Conservation (phyloP, 2,797 vertebrate species). For the Pristis pectinata region DNA sequence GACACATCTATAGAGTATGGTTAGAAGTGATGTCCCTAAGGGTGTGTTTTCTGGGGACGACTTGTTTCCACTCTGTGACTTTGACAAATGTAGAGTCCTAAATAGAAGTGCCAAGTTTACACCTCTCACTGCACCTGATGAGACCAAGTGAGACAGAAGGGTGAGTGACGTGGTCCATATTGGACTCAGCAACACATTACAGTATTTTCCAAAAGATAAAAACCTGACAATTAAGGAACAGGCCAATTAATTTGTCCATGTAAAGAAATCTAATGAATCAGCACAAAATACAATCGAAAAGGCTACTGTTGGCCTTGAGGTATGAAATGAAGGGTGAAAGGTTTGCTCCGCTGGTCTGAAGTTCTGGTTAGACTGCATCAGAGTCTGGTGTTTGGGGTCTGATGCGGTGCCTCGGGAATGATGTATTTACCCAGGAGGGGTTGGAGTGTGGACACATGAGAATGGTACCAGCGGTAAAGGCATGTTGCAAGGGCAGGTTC, state of each 20-base stretch:
- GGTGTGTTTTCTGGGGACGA: too few species aligned
- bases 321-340: neutral
- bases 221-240: neutral
- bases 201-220: neutral
- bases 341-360: neutral
- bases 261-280: neutral
- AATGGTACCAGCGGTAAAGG: neutral
- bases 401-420: neutral
- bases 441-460: neutral
- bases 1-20: too few species aligned
- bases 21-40: too few species aligned
- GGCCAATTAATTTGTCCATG: neutral
- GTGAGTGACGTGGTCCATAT: neutral
- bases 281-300: neutral
- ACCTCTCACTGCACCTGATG: too few species aligned
- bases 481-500: too few species aligned
- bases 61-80: too few species aligned
- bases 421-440: neutral
- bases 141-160: too few species aligned
- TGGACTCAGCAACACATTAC: neutral
- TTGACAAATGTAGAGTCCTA: too few species aligned
- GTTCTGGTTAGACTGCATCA: neutral
- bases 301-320: neutral
- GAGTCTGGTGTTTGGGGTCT: neutral
- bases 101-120: too few species aligned